phyloP scores from a whole-genome alignment of 2,113 vertebrate genomes.

The Haplochromis burtoni region DNA sequence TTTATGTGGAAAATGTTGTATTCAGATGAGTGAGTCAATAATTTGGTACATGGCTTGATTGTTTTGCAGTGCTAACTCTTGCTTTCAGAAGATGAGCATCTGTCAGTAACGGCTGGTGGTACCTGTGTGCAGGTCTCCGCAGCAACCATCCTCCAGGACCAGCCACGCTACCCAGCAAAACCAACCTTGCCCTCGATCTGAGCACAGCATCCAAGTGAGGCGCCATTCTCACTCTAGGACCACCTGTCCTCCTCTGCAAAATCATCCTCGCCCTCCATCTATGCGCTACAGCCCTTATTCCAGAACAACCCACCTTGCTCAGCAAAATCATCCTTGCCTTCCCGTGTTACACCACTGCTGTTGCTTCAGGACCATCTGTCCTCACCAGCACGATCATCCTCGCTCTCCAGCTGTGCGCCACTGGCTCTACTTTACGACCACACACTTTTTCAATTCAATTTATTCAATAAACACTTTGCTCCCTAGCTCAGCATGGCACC shows the following conservation, averaged over 20 bases:
- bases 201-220: not conserved
- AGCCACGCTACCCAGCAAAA: not conserved
- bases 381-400: not conserved
- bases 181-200: not conserved
- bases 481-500: not conserved
- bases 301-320: not conserved
- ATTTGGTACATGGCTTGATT: not conserved
- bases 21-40: not conserved
- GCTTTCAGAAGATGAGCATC: not conserved
- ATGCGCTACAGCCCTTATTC: not conserved
- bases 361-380: not conserved
- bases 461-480: not conserved
- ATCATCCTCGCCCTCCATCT: not conserved
- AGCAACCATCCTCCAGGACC: not conserved
- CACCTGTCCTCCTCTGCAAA: not conserved
- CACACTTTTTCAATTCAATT: no score
- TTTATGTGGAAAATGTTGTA: not conserved
- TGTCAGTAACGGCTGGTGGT: not conserved
- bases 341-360: not conserved
- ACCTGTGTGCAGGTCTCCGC: not conserved
- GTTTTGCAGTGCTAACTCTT: not conserved
- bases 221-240: not conserved
- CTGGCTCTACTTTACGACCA: not conserved
- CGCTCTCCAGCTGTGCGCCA: not conserved
- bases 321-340: not conserved